Conservation (phyloP, 2,797 vertebrate genomes). For the Oryzias sinensis region DNA sequence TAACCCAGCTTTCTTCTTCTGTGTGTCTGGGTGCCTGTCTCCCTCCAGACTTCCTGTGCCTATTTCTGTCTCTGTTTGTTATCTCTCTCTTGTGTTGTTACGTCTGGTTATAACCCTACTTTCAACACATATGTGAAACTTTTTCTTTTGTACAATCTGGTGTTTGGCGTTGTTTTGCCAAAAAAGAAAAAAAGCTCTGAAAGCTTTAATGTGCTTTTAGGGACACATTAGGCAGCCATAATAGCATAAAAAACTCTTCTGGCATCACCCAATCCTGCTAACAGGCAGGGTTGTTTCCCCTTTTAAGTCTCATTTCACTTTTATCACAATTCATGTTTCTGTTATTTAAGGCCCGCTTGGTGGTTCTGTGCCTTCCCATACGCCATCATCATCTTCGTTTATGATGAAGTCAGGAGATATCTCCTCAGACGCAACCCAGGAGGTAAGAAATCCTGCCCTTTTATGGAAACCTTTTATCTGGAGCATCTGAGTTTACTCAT, state of each 20-base stretch:
- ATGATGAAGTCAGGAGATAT: slow-evolving; percentile 92
- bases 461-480: not conserved
- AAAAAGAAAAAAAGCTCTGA: not conserved
- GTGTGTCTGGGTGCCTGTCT: slow-evolving; percentile 3
- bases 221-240: not conserved
- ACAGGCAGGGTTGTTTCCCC: not conserved
- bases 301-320: not conserved
- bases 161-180: no score
- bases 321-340: not conserved
- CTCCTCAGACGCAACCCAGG: slow-evolving; percentile 94
- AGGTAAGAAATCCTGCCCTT: slow-evolving; percentile 74
- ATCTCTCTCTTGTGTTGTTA: slow-evolving; percentile 1
- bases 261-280: not conserved
- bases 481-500: not conserved
- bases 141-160: not conserved
- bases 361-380: slow-evolving; percentile 99
- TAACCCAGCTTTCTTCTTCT: slow-evolving; percentile 11
- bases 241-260: slow-evolving; percentile 2
- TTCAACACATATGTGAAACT: not conserved
- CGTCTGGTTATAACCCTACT: not conserved
- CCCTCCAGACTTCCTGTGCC: not conserved
- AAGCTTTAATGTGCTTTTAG: slow-evolving; percentile 20
- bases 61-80: slow-evolving; percentile 14
- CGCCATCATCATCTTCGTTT: slow-evolving; percentile 95
- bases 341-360: slow-evolving; percentile 84